Evolutionary conservation across 2,797 vertebrate species (phyloP), one percentile per base, ranked within the genome.

Genomic region (Sebastes kiyomatsui): DNA sequence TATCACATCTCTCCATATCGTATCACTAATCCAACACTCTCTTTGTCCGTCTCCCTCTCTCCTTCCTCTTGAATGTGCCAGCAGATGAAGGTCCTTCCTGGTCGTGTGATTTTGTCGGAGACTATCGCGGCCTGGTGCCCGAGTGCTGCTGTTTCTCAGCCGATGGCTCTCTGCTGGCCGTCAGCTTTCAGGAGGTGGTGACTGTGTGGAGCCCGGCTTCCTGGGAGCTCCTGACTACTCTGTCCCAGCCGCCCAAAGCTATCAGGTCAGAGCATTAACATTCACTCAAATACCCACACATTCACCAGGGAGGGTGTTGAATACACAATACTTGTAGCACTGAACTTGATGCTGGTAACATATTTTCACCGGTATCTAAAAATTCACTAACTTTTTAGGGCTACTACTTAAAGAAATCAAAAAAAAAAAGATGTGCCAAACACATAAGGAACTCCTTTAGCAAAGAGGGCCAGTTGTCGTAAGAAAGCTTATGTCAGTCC

Each of bases 71-170:
- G 14, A 32, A 30, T 7, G 8, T 33, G 35, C 27, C 22, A 11
- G 14, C 73, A 90, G 93, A 94, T 54, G 94, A 96, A 46, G 95
- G 89, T 33, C 85, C 95, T 42, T 97, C 95, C 82, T 99, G 98
- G 98, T 96, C 93, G 60, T 99, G 98, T 95, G 97, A 99, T 81
- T 99, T 98, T 1, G 97, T 99, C 6, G 97, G 98, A 61, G 95
- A 95, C 89, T 99, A 99, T 77, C 98, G 97, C 90, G 88, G 94
- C 86, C 96, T 98, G 85, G 94, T 89, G 79, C 97, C 97, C 0
- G 93, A 92, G 0, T 92, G 96, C 91, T 97, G 98, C 92, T 96
- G 97, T 72, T 99, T 99, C 92, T 99, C 97, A 5, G 97, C 97
- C 69, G 98, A 99, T 6, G 96, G 97, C 20, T 99, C 98, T 73